Percentiles rank a stretch among this genome's conserved stretches.
Evolutionary conservation across 2,888 invertebrate genomes (phyloP).

Genomic region (Leucophenga maculata): DNA sequence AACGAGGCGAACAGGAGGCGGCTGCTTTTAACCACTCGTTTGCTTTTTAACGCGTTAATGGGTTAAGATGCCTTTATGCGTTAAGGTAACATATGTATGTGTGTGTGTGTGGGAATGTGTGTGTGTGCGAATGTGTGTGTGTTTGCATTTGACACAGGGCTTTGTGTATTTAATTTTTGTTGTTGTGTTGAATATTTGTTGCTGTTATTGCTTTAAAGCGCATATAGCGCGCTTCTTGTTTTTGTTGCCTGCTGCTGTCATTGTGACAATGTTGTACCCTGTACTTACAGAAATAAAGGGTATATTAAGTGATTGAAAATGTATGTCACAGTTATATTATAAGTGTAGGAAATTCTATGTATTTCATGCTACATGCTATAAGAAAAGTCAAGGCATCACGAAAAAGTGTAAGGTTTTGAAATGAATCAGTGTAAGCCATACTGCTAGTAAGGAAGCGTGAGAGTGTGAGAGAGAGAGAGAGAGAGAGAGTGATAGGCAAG

Average conservation of each 20-base stretch:
- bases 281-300: no score
- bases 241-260: neutral
- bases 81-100: neutral
- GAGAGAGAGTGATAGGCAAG: no score
- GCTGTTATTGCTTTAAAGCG: neutral
- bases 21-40: constrained; percentile 58
- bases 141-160: constrained; percentile 1
- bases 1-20: constrained; percentile 20
- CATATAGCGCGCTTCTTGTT: neutral
- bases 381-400: no score
- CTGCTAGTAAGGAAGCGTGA: no score
- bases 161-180: constrained; percentile 5
- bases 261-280: no score
- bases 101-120: neutral
- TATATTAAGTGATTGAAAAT: no score
- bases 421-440: no score
- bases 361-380: no score
- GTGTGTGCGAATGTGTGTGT: neutral
- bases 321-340: no score
- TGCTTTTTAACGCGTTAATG: constrained; percentile 65
- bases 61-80: constrained; percentile 60
- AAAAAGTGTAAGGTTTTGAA: no score
- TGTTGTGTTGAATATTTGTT: neutral
- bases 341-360: no score
- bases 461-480: no score